Conservation (phyloP, 1,140 invertebrate species). For the Condylostylus longicornis region DNA sequence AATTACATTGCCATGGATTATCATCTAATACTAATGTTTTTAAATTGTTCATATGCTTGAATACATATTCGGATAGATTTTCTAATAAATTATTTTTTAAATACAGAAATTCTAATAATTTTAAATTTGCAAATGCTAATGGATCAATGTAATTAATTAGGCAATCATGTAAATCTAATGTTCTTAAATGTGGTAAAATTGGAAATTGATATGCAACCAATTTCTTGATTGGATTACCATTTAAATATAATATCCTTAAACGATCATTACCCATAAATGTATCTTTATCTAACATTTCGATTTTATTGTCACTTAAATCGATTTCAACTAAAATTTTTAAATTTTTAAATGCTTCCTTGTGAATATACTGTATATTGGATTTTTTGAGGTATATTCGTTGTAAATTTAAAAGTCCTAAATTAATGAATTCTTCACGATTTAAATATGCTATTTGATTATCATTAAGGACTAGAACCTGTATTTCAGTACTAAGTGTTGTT, state of each 20-base stretch:
- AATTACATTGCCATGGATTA: conserved; percentile 84
- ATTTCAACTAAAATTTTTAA: conserved; percentile 77
- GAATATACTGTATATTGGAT: conserved; percentile 55
- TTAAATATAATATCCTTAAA: conserved; percentile 49
- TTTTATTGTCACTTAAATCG: conserved; percentile 60
- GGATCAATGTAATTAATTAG: conserved; percentile 52
- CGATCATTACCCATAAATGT: conserved; percentile 63
- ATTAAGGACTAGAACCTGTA: conserved; percentile 71
- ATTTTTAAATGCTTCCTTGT: conserved; percentile 69
- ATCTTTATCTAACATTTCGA: conserved; percentile 47
- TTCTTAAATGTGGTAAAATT: conserved; percentile 49
- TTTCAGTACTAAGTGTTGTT: conserved; percentile 56
- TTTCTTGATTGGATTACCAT: conserved; percentile 51
- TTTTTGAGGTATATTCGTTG: conserved; percentile 65
- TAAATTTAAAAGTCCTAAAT: conserved; percentile 62
- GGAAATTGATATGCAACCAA: conserved; percentile 54
- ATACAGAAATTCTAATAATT: conserved; percentile 51
- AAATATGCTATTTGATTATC: conserved; percentile 61
- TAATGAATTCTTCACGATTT: conserved; percentile 64
- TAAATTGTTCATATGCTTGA: conserved; percentile 47
- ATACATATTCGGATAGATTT: conserved; percentile 46
- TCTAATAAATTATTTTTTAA: conserved; percentile 52
- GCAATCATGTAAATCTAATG: conserved; percentile 61
- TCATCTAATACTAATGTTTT: conserved; percentile 65
- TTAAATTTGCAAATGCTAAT: conserved; percentile 51